phyloP scores from a whole-genome alignment of 2,113 vertebrate genomes.

The Rhizomys pruinosus region DNA sequence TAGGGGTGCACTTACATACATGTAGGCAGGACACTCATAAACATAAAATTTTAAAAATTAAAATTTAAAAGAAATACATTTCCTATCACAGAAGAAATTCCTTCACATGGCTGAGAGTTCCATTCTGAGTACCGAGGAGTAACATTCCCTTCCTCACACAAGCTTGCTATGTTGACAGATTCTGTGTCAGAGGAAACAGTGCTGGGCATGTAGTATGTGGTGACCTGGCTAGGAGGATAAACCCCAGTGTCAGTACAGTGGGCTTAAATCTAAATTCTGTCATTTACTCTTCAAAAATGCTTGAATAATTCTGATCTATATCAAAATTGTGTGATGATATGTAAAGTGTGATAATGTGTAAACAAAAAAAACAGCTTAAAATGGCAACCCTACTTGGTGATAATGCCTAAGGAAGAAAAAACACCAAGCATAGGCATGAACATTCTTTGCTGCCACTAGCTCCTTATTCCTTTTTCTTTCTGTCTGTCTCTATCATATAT shows the following conservation, averaged over 20 bases:
- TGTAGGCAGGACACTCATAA: no score
- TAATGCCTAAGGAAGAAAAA: neutral
- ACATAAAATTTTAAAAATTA: no score
- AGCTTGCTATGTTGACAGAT: neutral
- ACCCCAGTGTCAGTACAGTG: neutral
- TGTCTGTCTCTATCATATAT: no score
- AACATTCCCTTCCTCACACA: neutral
- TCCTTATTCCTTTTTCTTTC: neutral
- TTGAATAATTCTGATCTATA: neutral
- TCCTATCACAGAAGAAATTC: neutral
- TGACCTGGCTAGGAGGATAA: neutral
- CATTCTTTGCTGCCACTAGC: neutral
- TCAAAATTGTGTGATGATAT: constrained; percentile 8
- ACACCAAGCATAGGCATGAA: neutral
- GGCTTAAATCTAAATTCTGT: constrained; percentile 1
- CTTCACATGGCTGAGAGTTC: neutral
- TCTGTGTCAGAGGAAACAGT: neutral
- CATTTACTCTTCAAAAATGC: neutral
- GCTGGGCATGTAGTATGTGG: neutral
- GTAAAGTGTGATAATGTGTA: neutral
- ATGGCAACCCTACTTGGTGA: neutral
- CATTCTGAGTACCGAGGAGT: neutral
- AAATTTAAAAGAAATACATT: no score
- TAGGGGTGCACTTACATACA: no score
- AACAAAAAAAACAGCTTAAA: neutral